Evolutionary conservation across 1,140 invertebrate species (phyloP), one percentile per base, ranked within the genome.

Genomic region (Monomorium pharaonis): DNA sequence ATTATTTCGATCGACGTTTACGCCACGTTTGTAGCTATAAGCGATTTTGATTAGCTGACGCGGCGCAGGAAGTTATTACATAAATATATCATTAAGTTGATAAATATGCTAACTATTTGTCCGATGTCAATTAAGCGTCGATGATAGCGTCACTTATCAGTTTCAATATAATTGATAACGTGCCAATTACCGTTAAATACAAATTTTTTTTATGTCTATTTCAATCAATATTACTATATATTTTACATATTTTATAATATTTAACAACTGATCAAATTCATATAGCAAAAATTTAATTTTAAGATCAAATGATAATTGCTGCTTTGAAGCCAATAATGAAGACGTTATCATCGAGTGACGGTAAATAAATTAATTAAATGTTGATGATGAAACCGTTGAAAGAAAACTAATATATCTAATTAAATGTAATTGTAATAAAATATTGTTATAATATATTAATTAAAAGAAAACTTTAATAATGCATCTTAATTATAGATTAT

Each of bases 1-100:
- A 83, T 72, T 83, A 83, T 74, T 83, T 83, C 54, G 42, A 60
- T 30, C 37, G n/a, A 24, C 18, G 6, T 58, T 72, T 37, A n/a
- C 14, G 37, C 5, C 14, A 30, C 18, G 67, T n/a, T 80, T 58
- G 78, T 44, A 60, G 37, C 18, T 54, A 83, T 83, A 83, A 83
- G 69, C 69, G 78, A 56, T 24, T 80, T 14, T 18, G 33, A 80
- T 54, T 58, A 54, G 14, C 37, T 7, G 3, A 3, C 37, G 5
- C 44, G n/a, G 14, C 16, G 14, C 42, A 49, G 44, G 42, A 74
- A 74, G 44, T 83, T 74, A 47, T 83, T 74, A 37, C 24, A 72
- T 58, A 72, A 30, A 81, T 72, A 60, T 24, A 27, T 60, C 78
- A 60, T 42, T 44, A 80, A 80, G 18, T 54, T 72, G 42, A 74